Evolutionary conservation across 2,113 vertebrate genomes (phyloP).

Genomic region (Fregetta grallaria): DNA sequence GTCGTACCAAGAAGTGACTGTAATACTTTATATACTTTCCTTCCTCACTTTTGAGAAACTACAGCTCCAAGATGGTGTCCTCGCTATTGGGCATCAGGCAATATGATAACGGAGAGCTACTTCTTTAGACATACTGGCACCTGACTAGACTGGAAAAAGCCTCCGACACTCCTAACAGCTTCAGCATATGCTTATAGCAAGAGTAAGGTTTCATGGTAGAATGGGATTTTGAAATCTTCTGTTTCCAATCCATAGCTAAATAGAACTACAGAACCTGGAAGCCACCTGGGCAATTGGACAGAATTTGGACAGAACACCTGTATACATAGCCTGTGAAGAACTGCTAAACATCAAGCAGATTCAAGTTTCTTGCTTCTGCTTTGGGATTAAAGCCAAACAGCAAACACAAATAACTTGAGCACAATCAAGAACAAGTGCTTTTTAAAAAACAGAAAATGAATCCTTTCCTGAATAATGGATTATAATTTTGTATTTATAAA

Average conservation of each 20-base stretch:
- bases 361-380: neutral
- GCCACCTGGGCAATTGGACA: neutral
- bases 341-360: neutral
- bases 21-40: no score
- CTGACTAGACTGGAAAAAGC: neutral
- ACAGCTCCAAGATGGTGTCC: neutral
- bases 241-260: neutral
- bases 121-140: neutral
- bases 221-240: neutral
- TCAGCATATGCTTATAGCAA: neutral
- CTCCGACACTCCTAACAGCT: neutral
- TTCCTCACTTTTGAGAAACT: neutral
- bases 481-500: neutral
- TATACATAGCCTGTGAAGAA: neutral
- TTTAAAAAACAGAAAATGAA: neutral
- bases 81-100: neutral
- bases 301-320: neutral
- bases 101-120: neutral
- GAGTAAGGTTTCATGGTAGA: neutral
- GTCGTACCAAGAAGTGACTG: neutral
- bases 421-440: neutral
- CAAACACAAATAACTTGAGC: neutral
- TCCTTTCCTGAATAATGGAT: neutral
- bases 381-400: neutral
- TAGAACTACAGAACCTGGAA: neutral